Evolutionary conservation across 2,797 vertebrate genomes (phyloP), one percentile per base, ranked within the genome.

Genomic region (Botia almorhae): DNA sequence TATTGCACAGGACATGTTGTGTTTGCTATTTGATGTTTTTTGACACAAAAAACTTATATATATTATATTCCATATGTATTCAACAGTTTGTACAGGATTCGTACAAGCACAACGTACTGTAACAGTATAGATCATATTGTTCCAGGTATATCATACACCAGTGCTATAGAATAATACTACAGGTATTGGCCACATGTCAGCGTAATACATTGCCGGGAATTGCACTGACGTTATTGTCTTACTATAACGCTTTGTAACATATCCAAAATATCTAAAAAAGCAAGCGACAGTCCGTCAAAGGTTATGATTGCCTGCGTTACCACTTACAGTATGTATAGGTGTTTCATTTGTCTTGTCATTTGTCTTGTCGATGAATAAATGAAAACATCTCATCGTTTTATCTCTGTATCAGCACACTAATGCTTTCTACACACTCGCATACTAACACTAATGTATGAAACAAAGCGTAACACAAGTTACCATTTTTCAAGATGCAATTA

Each of bases 41-140:
- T 33, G 3, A 2, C 4, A 33, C 33, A 33, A 33, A 33, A 26
- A 33, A 33, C 33, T 33, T 5, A 3, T 33, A 33, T 33, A 33
- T 33, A 33, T 33, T 33, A 33, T 33, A 33, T 48, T 55, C 53
- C 50, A 63, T 36, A 55, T 56, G 19, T 56, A 43, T 68, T 58
- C 74, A 68, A 68, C 64, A 76, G 74, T 68, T 76, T 43, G 33
- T 14, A 48, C 23, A 16, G 36, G 6, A 50, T 61, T 63, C 50
- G 26, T 23, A 26, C 7, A 17, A 36, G 56, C 29, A 39, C 21
- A 23, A 23, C 4, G 61, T 11, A 36, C n/a, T 21, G 43, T 19
- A 21, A 16, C 53, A 36, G 21, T 6, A 33, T n/a, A 29, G 64
- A 70, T 53, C 76, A 78, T 46, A 60, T 61, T 69, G 65, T 69